A percentile compares a stretch with the other conserved stretches of the same genome.
phyloP scores from a whole-genome alignment of 2,797 vertebrate species.

The Numenius phaeopus region DNA sequence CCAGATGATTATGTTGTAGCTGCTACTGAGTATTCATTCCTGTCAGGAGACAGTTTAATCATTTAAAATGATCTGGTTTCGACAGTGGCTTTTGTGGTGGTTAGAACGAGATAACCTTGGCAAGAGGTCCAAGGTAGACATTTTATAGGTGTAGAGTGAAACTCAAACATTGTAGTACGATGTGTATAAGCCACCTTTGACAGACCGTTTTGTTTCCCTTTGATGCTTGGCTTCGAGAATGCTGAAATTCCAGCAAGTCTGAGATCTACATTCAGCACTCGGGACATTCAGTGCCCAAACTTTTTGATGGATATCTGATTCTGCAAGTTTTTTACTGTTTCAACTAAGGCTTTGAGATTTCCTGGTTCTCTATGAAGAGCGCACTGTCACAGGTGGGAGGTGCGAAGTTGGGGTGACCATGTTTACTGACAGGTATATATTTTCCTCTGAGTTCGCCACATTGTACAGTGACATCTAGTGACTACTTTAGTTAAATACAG shows the following conservation, averaged over 20 bases:
- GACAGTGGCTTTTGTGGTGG: conserved; percentile 15
- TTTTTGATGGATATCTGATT: background rate
- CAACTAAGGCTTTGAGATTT: background rate
- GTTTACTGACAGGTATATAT: background rate
- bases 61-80: conserved; percentile 4
- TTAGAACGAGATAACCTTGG: background rate
- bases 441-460: background rate
- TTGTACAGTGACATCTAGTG: conserved; percentile 75
- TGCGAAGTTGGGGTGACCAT: accelerated
- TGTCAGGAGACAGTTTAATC: background rate
- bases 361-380: background rate
- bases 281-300: background rate
- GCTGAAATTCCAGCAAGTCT: background rate
- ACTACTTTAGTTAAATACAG: background rate
- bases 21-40: background rate
- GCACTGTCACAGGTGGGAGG: background rate
- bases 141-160: background rate
- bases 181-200: background rate
- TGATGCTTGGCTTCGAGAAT: background rate
- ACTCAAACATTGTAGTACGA: background rate
- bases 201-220: background rate
- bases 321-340: background rate
- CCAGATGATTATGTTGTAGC: conserved; percentile 8
- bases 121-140: background rate
- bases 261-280: background rate